Evolutionary conservation across 1,140 invertebrate species (phyloP).

Genomic region (Calliphora vicina): DNA sequence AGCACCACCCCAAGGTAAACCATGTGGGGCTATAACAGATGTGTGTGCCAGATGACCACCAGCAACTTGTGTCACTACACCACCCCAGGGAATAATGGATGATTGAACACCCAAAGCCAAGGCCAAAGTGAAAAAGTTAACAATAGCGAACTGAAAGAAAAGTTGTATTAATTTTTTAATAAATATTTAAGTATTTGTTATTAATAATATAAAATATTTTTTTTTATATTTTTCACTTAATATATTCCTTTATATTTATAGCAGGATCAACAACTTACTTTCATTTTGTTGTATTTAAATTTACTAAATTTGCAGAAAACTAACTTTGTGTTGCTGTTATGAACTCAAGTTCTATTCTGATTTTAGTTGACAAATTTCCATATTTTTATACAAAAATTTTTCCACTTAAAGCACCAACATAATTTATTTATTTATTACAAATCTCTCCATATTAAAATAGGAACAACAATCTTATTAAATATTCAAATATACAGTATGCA

Average conservation of each 20-base stretch:
- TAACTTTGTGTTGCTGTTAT: slow-evolving; percentile 23
- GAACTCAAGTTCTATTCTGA: slow-evolving; percentile 39
- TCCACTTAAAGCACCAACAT: background rate
- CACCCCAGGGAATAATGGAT: slow-evolving; percentile 39
- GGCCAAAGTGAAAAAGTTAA: slow-evolving; percentile 55
- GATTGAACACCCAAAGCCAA: slow-evolving; percentile 61
- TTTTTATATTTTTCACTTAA: background rate
- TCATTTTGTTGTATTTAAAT: slow-evolving; percentile 36
- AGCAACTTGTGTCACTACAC: slow-evolving; percentile 38
- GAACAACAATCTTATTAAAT: too few species aligned
- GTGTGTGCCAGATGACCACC: background rate
- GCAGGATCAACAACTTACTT: slow-evolving; percentile 35
- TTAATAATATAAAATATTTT: too few species aligned
- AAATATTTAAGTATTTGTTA: too few species aligned
- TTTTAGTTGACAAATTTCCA: slow-evolving; percentile 9
- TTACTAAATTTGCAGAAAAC: background rate
- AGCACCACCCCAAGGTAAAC: background rate
- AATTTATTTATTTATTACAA: background rate
- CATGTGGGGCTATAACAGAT: background rate
- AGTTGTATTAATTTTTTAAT: background rate
- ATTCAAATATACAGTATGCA: too few species aligned
- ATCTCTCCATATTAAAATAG: background rate
- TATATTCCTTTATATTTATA: background rate
- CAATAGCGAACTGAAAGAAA: slow-evolving; percentile 51
- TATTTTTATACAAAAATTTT: slow-evolving; percentile 36